Percentiles rank a stretch among this genome's conserved stretches.
phyloP scores from a whole-genome alignment of 2,797 vertebrate species.

The Triplophysa yarkandensis region DNA sequence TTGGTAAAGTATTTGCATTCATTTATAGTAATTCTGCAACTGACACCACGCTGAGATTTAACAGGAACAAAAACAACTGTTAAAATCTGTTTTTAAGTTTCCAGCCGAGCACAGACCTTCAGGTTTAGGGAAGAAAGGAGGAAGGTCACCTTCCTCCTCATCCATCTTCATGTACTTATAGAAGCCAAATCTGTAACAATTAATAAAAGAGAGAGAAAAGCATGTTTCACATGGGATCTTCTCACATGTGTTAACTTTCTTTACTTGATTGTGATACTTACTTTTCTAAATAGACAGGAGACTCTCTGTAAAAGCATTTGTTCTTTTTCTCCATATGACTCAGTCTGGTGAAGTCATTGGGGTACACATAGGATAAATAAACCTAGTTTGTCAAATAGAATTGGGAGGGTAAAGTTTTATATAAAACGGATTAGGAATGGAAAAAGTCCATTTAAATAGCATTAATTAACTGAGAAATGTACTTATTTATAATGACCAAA shows the following conservation, averaged over 20 bases:
- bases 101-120: slow-evolving; percentile 78
- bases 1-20: no score
- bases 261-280: slow-evolving; percentile 57
- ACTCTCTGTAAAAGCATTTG: slow-evolving; percentile 98
- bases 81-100: slow-evolving; percentile 39
- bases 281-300: slow-evolving; percentile 95
- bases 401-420: no score
- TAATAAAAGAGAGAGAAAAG: slow-evolving; percentile 10
- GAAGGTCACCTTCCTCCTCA: slow-evolving; percentile 86
- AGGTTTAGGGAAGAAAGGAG: slow-evolving; percentile 89
- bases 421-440: not conserved
- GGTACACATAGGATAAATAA: slow-evolving; percentile 95
- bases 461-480: not conserved
- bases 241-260: not conserved
- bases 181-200: slow-evolving; percentile 88
- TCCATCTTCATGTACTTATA: slow-evolving; percentile 99
- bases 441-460: not conserved
- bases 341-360: slow-evolving; percentile 96
- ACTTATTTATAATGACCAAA: slow-evolving; percentile 34
- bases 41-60: slow-evolving; percentile 19
- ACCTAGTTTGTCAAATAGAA: slow-evolving; percentile 74
- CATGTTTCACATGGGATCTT: not conserved
- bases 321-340: slow-evolving; percentile 98
- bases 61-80: slow-evolving; percentile 22
- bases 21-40: slow-evolving; percentile 27